Conservation (phyloP, 2,113 vertebrate species). For the Lycocorax pyrrhopterus region DNA sequence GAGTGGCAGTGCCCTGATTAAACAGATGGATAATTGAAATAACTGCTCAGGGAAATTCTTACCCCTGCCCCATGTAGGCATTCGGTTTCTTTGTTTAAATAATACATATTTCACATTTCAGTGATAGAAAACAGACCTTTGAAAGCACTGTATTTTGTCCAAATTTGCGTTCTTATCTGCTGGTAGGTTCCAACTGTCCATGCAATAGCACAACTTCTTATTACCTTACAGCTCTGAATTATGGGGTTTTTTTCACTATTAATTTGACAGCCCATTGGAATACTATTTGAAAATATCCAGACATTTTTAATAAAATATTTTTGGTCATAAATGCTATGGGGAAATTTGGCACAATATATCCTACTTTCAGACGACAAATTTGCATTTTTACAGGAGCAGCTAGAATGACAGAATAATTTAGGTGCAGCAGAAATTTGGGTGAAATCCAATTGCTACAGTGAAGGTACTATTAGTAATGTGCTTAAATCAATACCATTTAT, state of each 20-base stretch:
- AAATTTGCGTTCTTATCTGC: background rate
- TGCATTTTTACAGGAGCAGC: slow-evolving; percentile 26
- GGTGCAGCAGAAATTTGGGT: slow-evolving; percentile 35
- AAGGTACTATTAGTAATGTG: slow-evolving; percentile 26
- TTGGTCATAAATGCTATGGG: background rate
- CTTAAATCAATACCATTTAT: slow-evolving; percentile 49
- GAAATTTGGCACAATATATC: slow-evolving; percentile 2
- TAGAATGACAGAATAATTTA: slow-evolving; percentile 47
- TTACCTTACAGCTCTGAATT: background rate
- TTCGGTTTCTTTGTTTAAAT: background rate
- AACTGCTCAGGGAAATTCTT: background rate
- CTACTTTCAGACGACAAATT: slow-evolving; percentile 43
- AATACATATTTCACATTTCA: background rate
- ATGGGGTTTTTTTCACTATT: background rate
- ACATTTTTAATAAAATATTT: slow-evolving; percentile 40
- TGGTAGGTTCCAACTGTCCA: background rate
- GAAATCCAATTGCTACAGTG: slow-evolving; percentile 6
- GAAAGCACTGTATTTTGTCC: background rate
- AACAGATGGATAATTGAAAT: background rate
- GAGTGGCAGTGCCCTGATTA: background rate
- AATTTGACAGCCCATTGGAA: slow-evolving; percentile 3
- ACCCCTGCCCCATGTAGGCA: background rate
- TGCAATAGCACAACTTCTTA: background rate
- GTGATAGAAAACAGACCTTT: background rate
- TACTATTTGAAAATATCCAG: slow-evolving; percentile 45